These are phyloP conservation scores for Ypsolopha scabrella DNA, from an alignment of 2,888 invertebrate genomes.

Conservation along the genomic window DNA sequence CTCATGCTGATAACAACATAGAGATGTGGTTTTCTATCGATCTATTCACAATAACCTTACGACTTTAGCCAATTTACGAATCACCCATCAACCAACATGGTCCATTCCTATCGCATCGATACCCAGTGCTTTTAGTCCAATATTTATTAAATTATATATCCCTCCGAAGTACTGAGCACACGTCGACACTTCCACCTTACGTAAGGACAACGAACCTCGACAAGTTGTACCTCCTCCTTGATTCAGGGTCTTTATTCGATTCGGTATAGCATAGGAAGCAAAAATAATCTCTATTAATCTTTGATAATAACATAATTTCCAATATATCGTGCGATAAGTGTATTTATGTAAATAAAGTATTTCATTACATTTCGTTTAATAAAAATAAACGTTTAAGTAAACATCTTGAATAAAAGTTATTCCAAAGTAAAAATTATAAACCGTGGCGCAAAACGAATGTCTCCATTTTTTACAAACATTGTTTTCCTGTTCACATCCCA, in stretches of 20 bases:
- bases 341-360: too few relatives aligned
- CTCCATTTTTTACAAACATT: too few relatives aligned
- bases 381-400: too few relatives aligned
- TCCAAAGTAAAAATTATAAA: too few relatives aligned
- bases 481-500: too few relatives aligned
- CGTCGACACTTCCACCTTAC: slow-evolving; percentile 1
- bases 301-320: too few relatives aligned
- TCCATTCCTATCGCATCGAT: not conserved
- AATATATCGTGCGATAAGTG: too few relatives aligned
- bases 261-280: not conserved
- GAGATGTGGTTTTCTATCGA: not conserved
- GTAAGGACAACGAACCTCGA: slow-evolving; percentile 3
- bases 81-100: not conserved
- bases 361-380: too few relatives aligned
- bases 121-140: not conserved
- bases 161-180: not conserved
- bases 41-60: not conserved
- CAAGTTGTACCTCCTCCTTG: not conserved
- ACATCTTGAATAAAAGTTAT: too few relatives aligned
- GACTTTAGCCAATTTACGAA: not conserved
- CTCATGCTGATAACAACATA: too few relatives aligned
- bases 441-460: too few relatives aligned
- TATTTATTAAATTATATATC: slow-evolving; percentile 2
- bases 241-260: not conserved
- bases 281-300: too few relatives aligned